phyloP scores from a whole-genome alignment of 2,888 invertebrate species.

The Scrobipalpa atriplicella region DNA sequence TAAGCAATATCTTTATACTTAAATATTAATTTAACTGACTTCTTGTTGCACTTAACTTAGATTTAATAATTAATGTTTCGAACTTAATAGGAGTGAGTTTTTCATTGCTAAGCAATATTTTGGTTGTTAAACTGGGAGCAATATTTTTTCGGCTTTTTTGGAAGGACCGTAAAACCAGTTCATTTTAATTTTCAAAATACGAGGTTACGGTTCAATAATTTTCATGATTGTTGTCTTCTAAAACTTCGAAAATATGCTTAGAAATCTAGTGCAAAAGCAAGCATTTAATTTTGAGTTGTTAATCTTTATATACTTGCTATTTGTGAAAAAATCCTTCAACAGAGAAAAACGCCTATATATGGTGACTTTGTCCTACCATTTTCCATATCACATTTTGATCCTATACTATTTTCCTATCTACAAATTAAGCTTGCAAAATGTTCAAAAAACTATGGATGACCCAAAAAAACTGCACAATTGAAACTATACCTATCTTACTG shows the following conservation, averaged over 20 bases:
- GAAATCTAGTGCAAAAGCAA: too few relatives aligned
- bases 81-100: not conserved
- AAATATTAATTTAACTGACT: not conserved
- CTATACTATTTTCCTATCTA: not conserved
- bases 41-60: not conserved
- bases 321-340: too few relatives aligned
- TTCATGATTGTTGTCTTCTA: too few relatives aligned
- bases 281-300: too few relatives aligned
- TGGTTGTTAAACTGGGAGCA: not conserved
- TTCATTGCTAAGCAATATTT: not conserved
- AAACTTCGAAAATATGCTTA: too few relatives aligned
- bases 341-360: too few relatives aligned
- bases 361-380: not conserved
- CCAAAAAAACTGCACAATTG: constrained; percentile 50
- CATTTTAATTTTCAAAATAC: too few relatives aligned
- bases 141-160: too few relatives aligned
- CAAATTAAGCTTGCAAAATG: constrained; percentile 9
- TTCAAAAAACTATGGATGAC: constrained; percentile 43
- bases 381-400: not conserved
- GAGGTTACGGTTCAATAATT: too few relatives aligned
- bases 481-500: constrained; percentile 35
- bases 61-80: not conserved
- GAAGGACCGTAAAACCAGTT: too few relatives aligned
- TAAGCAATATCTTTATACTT: not conserved
- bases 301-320: too few relatives aligned